Conservation (phyloP, 2,797 vertebrate genomes). For the Esox masquinongy region DNA sequence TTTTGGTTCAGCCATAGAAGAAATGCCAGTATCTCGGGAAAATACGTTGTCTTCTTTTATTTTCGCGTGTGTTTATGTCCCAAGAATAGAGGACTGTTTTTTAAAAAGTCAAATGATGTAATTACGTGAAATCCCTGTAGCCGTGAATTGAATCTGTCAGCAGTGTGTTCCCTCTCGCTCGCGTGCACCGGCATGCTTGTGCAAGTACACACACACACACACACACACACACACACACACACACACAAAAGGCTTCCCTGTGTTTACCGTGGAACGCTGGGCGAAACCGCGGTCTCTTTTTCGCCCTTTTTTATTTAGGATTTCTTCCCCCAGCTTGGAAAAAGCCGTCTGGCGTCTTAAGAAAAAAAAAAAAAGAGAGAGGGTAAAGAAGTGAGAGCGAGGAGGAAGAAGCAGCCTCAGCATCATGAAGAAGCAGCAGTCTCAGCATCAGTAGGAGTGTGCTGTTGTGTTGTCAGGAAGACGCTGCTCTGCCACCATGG, state of each 20-base stretch:
- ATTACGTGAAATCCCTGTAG: conserved; percentile 63
- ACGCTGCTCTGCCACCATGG: conserved; percentile 83
- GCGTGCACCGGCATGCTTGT: conserved; percentile 9
- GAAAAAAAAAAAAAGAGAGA: conserved; percentile 25
- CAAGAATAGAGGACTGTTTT: conserved; percentile 25
- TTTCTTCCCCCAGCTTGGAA: conserved; percentile 36
- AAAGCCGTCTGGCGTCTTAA: conserved; percentile 51
- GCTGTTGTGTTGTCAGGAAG: conserved; percentile 76
- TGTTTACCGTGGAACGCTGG: conserved; percentile 29
- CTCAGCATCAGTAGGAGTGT: conserved; percentile 67
- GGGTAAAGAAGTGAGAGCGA: conserved; percentile 41
- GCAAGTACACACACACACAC: conserved; percentile 16
- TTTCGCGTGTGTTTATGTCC: conserved; percentile 38
- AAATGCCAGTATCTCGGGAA: conserved; percentile 41
- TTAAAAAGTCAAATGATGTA: conserved; percentile 60
- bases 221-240: background rate
- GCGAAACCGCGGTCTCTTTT: conserved; percentile 27
- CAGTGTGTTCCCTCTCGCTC: conserved; percentile 35
- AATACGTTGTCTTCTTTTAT: background rate
- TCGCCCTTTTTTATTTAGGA: conserved; percentile 23
- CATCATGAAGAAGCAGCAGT: conserved; percentile 48
- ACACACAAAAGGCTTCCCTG: conserved; percentile 23
- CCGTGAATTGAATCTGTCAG: conserved; percentile 49
- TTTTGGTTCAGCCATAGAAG: conserved; percentile 16
- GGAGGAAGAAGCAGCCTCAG: conserved; percentile 59